Conservation (phyloP, 2,888 invertebrate species). For the Corbicula japonica region DNA sequence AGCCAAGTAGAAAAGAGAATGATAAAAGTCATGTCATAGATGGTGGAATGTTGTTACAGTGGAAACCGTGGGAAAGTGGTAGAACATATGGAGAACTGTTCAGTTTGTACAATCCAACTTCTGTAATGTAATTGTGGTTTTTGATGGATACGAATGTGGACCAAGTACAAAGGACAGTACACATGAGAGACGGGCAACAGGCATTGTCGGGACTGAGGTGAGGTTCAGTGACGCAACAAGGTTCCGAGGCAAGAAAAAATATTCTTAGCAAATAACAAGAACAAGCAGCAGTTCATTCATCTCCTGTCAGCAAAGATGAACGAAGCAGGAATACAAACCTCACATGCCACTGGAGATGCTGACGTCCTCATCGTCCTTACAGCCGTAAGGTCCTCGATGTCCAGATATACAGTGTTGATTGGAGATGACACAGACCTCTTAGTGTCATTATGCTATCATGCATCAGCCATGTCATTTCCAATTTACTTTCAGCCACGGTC, state of each 20-base stretch:
- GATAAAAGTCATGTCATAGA: conserved; percentile 53
- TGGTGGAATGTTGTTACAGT: conserved; percentile 56
- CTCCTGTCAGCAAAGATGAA: not conserved
- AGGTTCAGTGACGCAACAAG: conserved; percentile 36
- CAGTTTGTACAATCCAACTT: conserved; percentile 6
- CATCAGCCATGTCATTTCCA: conserved; percentile 4
- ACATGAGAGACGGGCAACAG: conserved; percentile 7
- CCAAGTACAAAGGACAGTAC: conserved; percentile 21
- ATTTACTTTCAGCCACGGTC: conserved; percentile 21
- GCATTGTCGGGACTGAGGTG: not conserved
- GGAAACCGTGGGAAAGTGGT: conserved; percentile 51
- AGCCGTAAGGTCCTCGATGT: conserved; percentile 22
- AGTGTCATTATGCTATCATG: conserved; percentile 48
- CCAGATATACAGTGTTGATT: conserved; percentile 31
- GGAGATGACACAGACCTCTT: conserved; percentile 64
- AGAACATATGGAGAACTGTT: conserved; percentile 20
- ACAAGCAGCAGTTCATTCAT: conserved; percentile 52
- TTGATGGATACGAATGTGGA: conserved; percentile 32
- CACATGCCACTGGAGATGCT: conserved; percentile 56
- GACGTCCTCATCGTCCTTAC: conserved; percentile 56
- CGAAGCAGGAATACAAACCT: conserved; percentile 33
- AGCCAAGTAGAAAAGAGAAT: conserved; percentile 1
- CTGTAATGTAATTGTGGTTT: conserved; percentile 17
- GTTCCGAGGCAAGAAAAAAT: conserved; percentile 54
- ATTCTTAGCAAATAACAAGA: conserved; percentile 36